phyloP scores from a whole-genome alignment of 2,797 vertebrate genomes.

The Premnoplex brunnescens region DNA sequence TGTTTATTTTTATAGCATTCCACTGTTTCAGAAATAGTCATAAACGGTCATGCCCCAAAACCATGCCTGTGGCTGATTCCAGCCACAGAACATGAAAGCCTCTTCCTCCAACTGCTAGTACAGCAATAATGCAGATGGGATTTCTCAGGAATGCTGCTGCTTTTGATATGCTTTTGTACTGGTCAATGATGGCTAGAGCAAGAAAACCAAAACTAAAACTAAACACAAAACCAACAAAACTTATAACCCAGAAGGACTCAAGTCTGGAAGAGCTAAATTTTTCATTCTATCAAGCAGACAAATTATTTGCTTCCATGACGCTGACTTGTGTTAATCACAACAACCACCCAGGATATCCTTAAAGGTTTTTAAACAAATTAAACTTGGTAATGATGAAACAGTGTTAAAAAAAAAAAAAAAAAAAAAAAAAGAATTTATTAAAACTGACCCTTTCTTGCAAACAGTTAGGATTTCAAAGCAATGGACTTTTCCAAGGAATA shows the following conservation, averaged over 20 bases:
- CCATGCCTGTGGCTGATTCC: constrained; percentile 13
- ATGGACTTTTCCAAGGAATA: constrained; percentile 4
- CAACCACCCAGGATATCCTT: background rate
- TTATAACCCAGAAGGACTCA: background rate
- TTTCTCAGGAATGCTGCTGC: constrained; percentile 21
- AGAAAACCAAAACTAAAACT: background rate
- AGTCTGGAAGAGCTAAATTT: background rate
- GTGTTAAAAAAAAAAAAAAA: background rate
- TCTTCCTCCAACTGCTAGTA: background rate
- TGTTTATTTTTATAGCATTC: constrained; percentile 36
- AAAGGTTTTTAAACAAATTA: background rate
- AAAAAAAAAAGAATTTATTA: background rate
- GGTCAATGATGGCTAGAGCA: background rate
- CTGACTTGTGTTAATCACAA: background rate
- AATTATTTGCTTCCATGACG: background rate
- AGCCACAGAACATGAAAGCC: constrained; percentile 7
- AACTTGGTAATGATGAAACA: background rate
- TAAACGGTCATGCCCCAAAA: background rate
- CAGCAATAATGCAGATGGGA: background rate
- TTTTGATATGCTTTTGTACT: background rate
- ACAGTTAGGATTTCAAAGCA: constrained; percentile 7
- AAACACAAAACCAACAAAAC: background rate
- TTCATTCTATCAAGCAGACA: background rate
- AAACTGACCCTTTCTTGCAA: background rate
- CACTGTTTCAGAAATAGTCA: constrained; percentile 37